These are phyloP conservation scores for Yponomeuta malinellus DNA, from an alignment of 2,888 invertebrate species.

Conservation along the genomic window DNA sequence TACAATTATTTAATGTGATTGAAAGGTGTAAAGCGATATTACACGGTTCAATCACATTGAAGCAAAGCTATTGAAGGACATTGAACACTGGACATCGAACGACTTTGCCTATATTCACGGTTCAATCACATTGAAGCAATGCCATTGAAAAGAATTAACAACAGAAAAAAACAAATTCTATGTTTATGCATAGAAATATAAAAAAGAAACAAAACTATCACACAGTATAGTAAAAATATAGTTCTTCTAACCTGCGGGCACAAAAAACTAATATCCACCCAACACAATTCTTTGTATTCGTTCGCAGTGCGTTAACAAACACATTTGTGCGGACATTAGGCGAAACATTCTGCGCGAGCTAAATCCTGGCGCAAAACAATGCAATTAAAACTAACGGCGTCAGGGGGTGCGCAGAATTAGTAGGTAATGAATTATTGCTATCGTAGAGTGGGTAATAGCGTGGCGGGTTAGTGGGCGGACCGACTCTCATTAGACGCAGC, in stretches of 20 bases:
- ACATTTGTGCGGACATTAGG: constrained; percentile 5
- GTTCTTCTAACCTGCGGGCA: not conserved
- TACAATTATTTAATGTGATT: too few relatives aligned
- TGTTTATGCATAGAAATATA: too few relatives aligned
- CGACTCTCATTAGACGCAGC: constrained; percentile 64
- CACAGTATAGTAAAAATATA: too few relatives aligned
- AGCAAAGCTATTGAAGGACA: too few relatives aligned
- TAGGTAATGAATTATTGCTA: constrained; percentile 61
- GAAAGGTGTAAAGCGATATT: too few relatives aligned
- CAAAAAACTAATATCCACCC: not conserved
- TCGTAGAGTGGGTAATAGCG: constrained; percentile 55
- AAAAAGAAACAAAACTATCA: too few relatives aligned
- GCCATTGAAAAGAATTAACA: too few relatives aligned
- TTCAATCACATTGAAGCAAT: too few relatives aligned
- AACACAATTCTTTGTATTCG: not conserved
- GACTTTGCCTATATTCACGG: too few relatives aligned
- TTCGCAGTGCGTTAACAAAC: constrained; percentile 8
- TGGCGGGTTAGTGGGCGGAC: constrained; percentile 49
- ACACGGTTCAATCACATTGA: too few relatives aligned
- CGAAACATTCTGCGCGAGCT: constrained; percentile 6
- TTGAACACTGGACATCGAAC: too few relatives aligned
- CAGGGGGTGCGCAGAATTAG: constrained; percentile 51
- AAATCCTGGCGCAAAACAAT: constrained; percentile 16
- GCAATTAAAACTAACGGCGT: constrained; percentile 17
- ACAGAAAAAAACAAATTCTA: too few relatives aligned